Base-by-base conservation (phyloP, 2,797 vertebrate species). In the Pitangus sulphuratus region DNA sequence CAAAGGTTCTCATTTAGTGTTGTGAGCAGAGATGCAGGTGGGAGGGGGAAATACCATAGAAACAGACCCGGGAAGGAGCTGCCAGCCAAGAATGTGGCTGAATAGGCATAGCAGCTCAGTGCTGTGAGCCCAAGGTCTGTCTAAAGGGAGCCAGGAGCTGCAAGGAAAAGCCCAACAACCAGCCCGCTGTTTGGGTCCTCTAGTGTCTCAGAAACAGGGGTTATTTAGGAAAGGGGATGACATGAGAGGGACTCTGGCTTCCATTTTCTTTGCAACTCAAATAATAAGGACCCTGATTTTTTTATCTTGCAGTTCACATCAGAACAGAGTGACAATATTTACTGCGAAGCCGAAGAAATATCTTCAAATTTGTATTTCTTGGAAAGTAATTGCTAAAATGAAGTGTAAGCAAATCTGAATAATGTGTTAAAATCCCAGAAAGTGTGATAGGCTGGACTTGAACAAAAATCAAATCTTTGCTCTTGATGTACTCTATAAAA, bases 21-120 rank as follows among this genome's bases (percentile, higher is more conserved):
- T 89, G 60, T 30, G 22, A 58, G 42, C 42, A 78, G 85, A 33
- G 61, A 57, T 37, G 82, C 68, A 64, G 45, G 60, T 94, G 90
- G 90, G 90, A 86, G 79, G 13, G 47, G 24, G 70, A 88, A 93
- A 60, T 69, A 61, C 80, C 89, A 91, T 91, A 71, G 95, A 87
- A 95, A 91, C 87, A 51, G 75, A 56, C 24, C 18, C 28, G n/a
- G 83, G 85, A 97, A 94, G 87, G 83, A 93, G 58, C 53, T 0
- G 14, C 20, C 37, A 75, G 87, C 85, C 86, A 88, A 87, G 50
- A 91, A 90, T 18, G 50, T 58, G 70, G 39, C 87, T 93, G 85
- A 94, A 95, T 93, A 58, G 42, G 76, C 42, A 18, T 0, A 0
- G 31, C 45, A 75, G 37, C 48, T 33, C n/a, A 51, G 51, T 0